Base-by-base conservation (phyloP, 2,888 invertebrate genomes). In the Parapristionchus giblindavisi region DNA sequence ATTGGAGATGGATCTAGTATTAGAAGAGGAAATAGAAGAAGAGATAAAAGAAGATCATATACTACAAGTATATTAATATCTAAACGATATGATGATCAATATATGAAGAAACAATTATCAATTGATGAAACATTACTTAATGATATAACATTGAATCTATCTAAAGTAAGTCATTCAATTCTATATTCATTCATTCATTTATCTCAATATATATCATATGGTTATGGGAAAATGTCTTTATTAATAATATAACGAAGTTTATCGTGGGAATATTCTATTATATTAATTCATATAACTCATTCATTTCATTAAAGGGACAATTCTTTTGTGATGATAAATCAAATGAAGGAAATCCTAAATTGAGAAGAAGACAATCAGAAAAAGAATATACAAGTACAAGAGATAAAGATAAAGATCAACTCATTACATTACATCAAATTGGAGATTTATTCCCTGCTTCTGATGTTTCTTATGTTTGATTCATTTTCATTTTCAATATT, bases 41-140 rank as follows among this genome's bases (percentile, higher is more conserved):
- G 77, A 51, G 83, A 82, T 32, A 85, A 85, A 61, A 77, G 84
- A 65, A 81, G 86, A 48, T 81, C 80, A 48, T 87, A 84, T 75
- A 87, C 87, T 17, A 87, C 87, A 3, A 84, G 84, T 24, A 86
- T 87, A 70, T 77, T 87, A 58, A 85, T 87, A 24, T 83, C 86
- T 34, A 86, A 86, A 11, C 79, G 76, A 56, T 54, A 74, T 32
- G 78, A 81, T 8, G 71, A 71, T 56, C 34, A 51, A 34, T 68
- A 51, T 3, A 52, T 52, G 8, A 32, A 27, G 3, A 68, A 68
- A 21, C 68, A 68, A 24, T 52, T n/a, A 32, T 68, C 68, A 6
- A 34, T 68, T 5, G 68, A 68, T 21, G 68, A 68, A 24, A 27
- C 51, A 36, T 34, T 68, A 3, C 68, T 68, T 5, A 43, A 40